Evolutionary conservation across 2,113 vertebrate species (phyloP), one percentile per base, ranked within the genome.

Genomic region (Willisornis vidua): DNA sequence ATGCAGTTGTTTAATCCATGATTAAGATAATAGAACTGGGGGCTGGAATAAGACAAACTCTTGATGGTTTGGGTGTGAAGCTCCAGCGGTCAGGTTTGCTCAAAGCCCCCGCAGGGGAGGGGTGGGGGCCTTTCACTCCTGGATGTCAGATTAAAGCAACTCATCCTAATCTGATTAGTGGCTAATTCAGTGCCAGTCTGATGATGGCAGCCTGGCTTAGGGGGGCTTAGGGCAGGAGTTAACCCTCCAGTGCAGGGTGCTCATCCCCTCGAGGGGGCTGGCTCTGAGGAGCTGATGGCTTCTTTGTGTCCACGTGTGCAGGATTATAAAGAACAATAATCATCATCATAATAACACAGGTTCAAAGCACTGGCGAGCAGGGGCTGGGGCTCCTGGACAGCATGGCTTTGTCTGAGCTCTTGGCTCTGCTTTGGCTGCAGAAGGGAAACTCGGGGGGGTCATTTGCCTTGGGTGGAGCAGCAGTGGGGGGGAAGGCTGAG

Each of bases 141-240:
- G 91, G 87, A 62, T 96, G 97, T 94, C 97, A 96, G 86, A 93
- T 95, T 94, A 88, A 97, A 96, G 96, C 90, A 94, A 94, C 97
- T 97, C 85, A 81, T 94, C 83, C 89, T 98, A 97, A 98, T 97
- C 96, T 46, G 95, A 98, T 98, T 98, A 98, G 90, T 43, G 85
- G 57, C 85, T 96, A 88, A 96, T 89, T 96, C 96, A 84, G 86
- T 92, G 92, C 96, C 89, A 58, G 89, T 23, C 94, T 89, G 68
- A 80, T 96, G 94, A 88, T 17, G 26, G 57, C 81, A 85, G 46
- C 87, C 92, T 89, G 80, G 5, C 6, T 78, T 92, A 89, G 35
- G 77, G 83, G 49, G 85, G 84, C 73, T 93, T 49, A 80, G 82
- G 82, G 92, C 78, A 6, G 18, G 29, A 55, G 68, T 87, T 97